Evolutionary conservation across 2,113 vertebrate genomes (phyloP), one percentile per base, ranked within the genome.

Genomic region (Hypanus sabinus): DNA sequence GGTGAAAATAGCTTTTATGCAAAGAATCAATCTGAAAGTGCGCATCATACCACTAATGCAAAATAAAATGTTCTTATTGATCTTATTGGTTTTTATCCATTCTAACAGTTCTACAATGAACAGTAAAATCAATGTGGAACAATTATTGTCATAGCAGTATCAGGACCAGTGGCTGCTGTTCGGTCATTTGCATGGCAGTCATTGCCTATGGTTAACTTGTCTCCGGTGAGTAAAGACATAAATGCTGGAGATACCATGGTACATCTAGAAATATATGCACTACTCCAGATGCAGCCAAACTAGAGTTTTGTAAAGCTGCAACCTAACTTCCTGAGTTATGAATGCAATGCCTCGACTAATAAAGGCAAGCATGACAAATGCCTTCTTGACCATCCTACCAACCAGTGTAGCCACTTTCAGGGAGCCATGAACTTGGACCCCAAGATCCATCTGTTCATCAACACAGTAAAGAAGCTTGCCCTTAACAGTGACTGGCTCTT

Each of bases 31-130:
- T 93, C 30, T 93, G 38, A 93, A 93, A 73, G 68, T 55, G 73
- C 70, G 73, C 12, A 38, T 93, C 10, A 93, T 14, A 11, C 38
- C 4, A 5, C 91, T 93, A 93, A 93, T 38, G 91, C 70, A 27
- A 93, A 92, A 70, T 92, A 70, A 92, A 93, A 93, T 73, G 70
- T 73, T 93, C 0, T 8, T 73, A 93, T 73, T 30, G 65, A 93
- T 93, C 65, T 30, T 27, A 70, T 93, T 27, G 38, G 38, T 93
- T 70, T 33, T 73, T 46, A 93, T 33, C 71, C 91, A 36, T 93
- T 93, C 65, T 73, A 73, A 12, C 68, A 55, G 12, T 24, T 22
- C 12, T 71, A 55, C 38, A 71, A 24, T 93, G 91, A 93, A 93
- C 36, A 93, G 38, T 38, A 70, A 93, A 93, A 93, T 93, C 91